Percentiles rank a stretch among this genome's conserved stretches.
phyloP scores from a whole-genome alignment of 1,140 invertebrate genomes.

The Mamestra configurata region DNA sequence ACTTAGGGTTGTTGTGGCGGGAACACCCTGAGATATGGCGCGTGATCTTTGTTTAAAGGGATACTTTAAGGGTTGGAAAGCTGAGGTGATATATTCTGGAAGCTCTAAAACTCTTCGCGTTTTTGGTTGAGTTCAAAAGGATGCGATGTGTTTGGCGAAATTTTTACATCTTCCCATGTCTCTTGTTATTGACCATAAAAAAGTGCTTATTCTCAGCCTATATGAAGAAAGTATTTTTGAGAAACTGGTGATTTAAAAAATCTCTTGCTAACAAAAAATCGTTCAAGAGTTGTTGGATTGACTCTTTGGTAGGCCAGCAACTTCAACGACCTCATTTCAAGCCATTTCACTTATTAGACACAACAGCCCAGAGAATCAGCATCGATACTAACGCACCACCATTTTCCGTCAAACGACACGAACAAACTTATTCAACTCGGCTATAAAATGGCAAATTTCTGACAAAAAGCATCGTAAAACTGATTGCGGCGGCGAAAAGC shows the following conservation, averaged over 20 bases:
- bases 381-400: slow-evolving; percentile 18
- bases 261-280: too few relatives aligned
- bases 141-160: too few relatives aligned
- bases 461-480: slow-evolving; percentile 74
- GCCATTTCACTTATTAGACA: not conserved
- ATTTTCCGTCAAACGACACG: slow-evolving; percentile 19
- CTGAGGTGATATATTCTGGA: not conserved
- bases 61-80: not conserved
- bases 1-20: not conserved
- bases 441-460: slow-evolving; percentile 73
- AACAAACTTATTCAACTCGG: slow-evolving; percentile 58
- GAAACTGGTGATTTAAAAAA: too few relatives aligned
- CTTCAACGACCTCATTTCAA: not conserved
- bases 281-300: too few relatives aligned
- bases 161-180: too few relatives aligned
- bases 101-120: too few relatives aligned
- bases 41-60: slow-evolving; percentile 25
- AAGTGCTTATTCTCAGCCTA: too few relatives aligned
- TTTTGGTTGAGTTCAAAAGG: too few relatives aligned
- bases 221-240: too few relatives aligned
- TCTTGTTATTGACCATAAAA: too few relatives aligned
- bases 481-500: slow-evolving; percentile 76
- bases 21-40: slow-evolving; percentile 6
- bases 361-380: not conserved
- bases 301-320: too few relatives aligned